Evolutionary conservation across 2,888 invertebrate genomes (phyloP), one percentile per base, ranked within the genome.

Genomic region (Andrena fulva): DNA sequence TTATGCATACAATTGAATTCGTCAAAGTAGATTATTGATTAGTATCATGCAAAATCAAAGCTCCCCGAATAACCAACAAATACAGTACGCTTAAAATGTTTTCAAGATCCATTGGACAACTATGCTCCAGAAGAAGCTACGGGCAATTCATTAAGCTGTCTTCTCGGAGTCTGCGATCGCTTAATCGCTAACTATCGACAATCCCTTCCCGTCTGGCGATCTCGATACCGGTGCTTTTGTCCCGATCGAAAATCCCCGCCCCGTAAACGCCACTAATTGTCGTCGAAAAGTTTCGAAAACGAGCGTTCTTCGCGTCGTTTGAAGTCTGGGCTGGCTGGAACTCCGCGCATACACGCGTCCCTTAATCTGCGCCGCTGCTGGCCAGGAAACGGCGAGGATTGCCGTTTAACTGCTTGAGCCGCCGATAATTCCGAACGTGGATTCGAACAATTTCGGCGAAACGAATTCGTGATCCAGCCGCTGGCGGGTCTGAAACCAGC

Each of bases 391-490:
- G 80, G 73, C 50, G 54, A 42, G 72, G 73, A 80, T 76, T 75
- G 72, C 73, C 82, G 87, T 82, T 87, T 83, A 86, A 85, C 77
- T 60, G 87, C 74, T 83, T 77, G 78, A 83, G 74, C 77, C 77
- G 10, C 76, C 79, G 85, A 88, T 88, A 87, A 87, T 88, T 85
- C 87, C 77, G 79, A 60, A 84, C 80, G 81, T 82, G 81, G 86
- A 81, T 84, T 84, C 78, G 88, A 88, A 88, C 88, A 87, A 85
- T 87, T 88, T 87, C 85, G 81, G 73, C 74, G 78, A 88, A 88
- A 88, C 88, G 84, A 85, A 88, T 88, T 88, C 84, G 88, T 88
- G 87, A 88, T 88, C 87, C 86, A 68, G 63, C 69, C 77, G 80
- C 75, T 66, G 82, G 77, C 66, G 77, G 67, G 70, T 62, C 42